Evolutionary conservation across 2,113 vertebrate genomes (phyloP).

Genomic region (Hippocampus mohnikei): DNA sequence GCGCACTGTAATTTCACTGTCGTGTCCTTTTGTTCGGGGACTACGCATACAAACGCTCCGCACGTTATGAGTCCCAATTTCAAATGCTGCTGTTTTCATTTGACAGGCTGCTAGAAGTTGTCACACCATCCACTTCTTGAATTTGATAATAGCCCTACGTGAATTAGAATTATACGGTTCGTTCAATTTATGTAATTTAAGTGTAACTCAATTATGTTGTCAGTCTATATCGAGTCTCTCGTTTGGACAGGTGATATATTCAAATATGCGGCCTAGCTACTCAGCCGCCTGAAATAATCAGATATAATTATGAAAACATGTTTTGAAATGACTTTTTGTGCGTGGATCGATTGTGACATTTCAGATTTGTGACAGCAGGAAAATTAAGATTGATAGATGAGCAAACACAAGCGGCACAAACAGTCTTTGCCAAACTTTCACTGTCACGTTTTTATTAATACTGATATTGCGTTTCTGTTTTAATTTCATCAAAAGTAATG

Average conservation of each 20-base stretch:
- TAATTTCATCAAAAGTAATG: constrained; percentile 44
- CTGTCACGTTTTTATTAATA: constrained; percentile 30
- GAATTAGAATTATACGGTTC: constrained; percentile 1
- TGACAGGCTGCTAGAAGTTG: neutral
- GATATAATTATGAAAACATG: constrained; percentile 50
- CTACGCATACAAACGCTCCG: neutral
- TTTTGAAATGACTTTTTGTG: constrained; percentile 44
- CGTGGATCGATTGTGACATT: constrained; percentile 37
- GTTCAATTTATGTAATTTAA: constrained; percentile 1
- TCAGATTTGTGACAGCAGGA: constrained; percentile 40
- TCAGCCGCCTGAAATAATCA: constrained; percentile 35
- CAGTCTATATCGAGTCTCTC: constrained; percentile 32
- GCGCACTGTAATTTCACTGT: neutral
- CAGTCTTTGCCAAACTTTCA: constrained; percentile 33
- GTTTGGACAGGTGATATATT: constrained; percentile 47
- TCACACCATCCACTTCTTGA: neutral
- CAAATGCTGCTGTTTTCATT: neutral
- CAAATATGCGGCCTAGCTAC: constrained; percentile 23
- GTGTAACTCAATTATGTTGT: constrained; percentile 13
- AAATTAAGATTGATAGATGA: constrained; percentile 56
- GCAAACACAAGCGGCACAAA: constrained; percentile 19
- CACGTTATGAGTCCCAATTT: neutral
- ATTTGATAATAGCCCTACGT: neutral
- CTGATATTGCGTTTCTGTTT: constrained; percentile 24
- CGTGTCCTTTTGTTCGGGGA: too few species aligned